Base-by-base conservation (phyloP, 2,797 vertebrate genomes). In the Paratrypauchen microcephalus region DNA sequence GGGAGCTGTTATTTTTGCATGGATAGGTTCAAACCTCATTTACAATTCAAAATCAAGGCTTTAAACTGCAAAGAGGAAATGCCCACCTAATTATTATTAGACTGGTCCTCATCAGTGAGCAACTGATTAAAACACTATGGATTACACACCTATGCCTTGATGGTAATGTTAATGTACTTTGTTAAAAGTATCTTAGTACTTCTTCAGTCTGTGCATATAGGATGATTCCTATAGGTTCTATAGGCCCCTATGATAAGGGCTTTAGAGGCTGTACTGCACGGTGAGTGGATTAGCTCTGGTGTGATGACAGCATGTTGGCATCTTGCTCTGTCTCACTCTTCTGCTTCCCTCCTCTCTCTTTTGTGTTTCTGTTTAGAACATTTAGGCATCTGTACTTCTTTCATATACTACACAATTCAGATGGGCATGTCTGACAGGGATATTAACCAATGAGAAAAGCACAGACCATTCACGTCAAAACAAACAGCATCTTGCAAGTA, bases 261-360 rank as follows among this genome's bases (percentile, higher is more conserved):
- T 75, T 74, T 24, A 61, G 19, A 55, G 21, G 52, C 21, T 23
- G 21, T 74, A 69, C 59, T 56, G 75, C 69, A 75, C 71, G 65
- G 72, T 87, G 85, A 90, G 87, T 65, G 82, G 87, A 92, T 91
- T 89, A 88, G 86, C 81, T 85, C 72, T 82, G 83, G 82, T 87
- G 87, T 89, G 83, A 90, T 73, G 69, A 86, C 86, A 89, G 78
- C 83, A 79, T 30, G 52, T 83, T 88, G 87, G 88, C 90, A 90
- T 91, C 84, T 73, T 64, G 84, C 86, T 76, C 78, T 82, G 85
- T 83, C 84, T 80, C 74, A 68, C 77, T 81, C 72, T 77, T 66
- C 65, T 59, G 77, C 78, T 85, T 78, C 75, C 73, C 79, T 82
- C 73, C 73, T 62, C 73, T 48, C 71, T 65, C 64, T 72, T 47